Conservation (phyloP, 2,797 vertebrate genomes). For the Silurus aristotelis region DNA sequence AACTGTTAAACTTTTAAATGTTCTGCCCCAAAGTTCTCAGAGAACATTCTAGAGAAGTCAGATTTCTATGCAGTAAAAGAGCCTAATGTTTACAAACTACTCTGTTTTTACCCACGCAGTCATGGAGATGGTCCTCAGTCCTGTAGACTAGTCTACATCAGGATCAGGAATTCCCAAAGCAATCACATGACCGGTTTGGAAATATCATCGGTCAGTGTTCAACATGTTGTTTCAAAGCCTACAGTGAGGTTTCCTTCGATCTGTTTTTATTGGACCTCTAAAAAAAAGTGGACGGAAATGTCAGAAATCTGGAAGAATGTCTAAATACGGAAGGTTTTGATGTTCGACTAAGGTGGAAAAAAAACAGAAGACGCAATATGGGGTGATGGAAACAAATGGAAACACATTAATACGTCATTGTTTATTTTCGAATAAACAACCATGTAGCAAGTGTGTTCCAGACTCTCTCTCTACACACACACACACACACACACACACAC, state of each 20-base stretch:
- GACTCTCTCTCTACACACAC: background rate
- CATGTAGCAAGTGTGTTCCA: conserved; percentile 17
- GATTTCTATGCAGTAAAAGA: background rate
- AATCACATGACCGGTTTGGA: background rate
- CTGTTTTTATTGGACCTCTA: conserved; percentile 1
- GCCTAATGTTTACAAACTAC: background rate
- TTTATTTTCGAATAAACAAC: conserved; percentile 33
- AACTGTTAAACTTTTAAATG: background rate
- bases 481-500: background rate
- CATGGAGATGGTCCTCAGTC: background rate
- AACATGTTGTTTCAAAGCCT: background rate
- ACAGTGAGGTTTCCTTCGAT: background rate
- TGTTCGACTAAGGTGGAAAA: conserved; percentile 16
- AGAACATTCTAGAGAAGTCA: background rate
- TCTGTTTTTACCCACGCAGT: background rate
- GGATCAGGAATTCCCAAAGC: background rate
- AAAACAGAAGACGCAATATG: conserved; percentile 23
- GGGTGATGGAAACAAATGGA: conserved; percentile 28
- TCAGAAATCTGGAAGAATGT: conserved; percentile 26
- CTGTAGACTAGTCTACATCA: background rate
- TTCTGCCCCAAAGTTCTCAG: conserved; percentile 10
- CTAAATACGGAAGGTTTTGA: conserved; percentile 26
- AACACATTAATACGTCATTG: conserved; percentile 21
- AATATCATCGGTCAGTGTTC: background rate
- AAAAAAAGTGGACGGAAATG: conserved; percentile 4